Evolutionary conservation across 2,888 invertebrate genomes (phyloP).

Genomic region (Achlya flavicornis): DNA sequence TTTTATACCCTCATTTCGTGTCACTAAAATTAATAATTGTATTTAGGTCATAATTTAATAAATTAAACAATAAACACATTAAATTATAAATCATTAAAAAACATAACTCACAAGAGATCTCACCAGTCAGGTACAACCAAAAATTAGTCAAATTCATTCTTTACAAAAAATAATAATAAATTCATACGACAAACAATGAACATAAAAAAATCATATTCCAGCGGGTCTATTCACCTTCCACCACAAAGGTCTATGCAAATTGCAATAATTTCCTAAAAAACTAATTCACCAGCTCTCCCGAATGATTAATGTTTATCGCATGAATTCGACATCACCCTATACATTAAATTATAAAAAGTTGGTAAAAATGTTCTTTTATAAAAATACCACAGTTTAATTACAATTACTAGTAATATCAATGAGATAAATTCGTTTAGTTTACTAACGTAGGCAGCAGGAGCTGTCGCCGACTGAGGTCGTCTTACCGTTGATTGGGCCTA

Average conservation of each 20-base stretch:
- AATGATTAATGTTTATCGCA: too few relatives aligned
- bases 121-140: conserved; percentile 12
- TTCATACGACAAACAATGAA: background rate
- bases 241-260: too few relatives aligned
- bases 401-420: conserved; percentile 48
- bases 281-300: too few relatives aligned
- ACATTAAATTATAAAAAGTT: background rate
- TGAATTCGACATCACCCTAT: too few relatives aligned
- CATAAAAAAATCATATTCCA: too few relatives aligned
- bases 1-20: too few relatives aligned
- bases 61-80: background rate
- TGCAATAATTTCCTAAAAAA: too few relatives aligned
- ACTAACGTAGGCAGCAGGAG: conserved; percentile 83
- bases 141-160: background rate
- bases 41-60: background rate
- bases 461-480: conserved; percentile 87
- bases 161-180: background rate
- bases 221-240: too few relatives aligned
- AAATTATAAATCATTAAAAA: conserved; percentile 17
- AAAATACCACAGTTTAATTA: conserved; percentile 33
- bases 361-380: conserved; percentile 21
- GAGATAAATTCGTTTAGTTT: conserved; percentile 58
- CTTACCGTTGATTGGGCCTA: conserved; percentile 88
- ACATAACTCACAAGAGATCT: background rate
- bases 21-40: too few relatives aligned